Evolutionary conservation across 2,888 invertebrate genomes (phyloP).

Genomic region (Chironomus riparius): DNA sequence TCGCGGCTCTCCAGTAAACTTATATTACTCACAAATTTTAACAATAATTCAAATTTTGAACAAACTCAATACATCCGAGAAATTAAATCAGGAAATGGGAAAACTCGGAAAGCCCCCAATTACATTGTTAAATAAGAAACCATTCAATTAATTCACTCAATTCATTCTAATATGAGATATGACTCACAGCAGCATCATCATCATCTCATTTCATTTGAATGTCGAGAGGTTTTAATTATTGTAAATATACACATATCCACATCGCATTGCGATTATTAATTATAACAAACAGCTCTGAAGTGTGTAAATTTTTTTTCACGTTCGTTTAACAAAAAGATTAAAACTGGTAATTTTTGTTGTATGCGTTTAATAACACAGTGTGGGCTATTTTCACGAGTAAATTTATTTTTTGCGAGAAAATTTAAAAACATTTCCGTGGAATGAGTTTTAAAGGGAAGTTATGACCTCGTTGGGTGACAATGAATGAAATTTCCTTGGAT

Average conservation of each 20-base stretch:
- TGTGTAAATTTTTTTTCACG: not conserved
- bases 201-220: not conserved
- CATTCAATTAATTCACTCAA: not conserved
- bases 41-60: no score
- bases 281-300: not conserved
- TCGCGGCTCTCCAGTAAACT: no score
- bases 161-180: not conserved
- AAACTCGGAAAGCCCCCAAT: not conserved
- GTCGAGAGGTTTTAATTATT: not conserved
- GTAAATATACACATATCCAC: not conserved
- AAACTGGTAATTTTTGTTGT: not conserved
- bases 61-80: not conserved
- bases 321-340: not conserved
- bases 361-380: not conserved
- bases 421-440: not conserved
- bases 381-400: not conserved
- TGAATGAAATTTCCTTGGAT: no score
- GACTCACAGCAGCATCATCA: not conserved
- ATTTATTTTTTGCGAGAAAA: not conserved
- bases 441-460: not conserved
- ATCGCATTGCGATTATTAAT: not conserved
- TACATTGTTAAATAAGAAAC: not conserved
- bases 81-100: not conserved
- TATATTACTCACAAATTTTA: no score
- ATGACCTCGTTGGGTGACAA: no score